Base-by-base conservation (phyloP, 2,888 invertebrate species). In the Slavum lentiscoides region DNA sequence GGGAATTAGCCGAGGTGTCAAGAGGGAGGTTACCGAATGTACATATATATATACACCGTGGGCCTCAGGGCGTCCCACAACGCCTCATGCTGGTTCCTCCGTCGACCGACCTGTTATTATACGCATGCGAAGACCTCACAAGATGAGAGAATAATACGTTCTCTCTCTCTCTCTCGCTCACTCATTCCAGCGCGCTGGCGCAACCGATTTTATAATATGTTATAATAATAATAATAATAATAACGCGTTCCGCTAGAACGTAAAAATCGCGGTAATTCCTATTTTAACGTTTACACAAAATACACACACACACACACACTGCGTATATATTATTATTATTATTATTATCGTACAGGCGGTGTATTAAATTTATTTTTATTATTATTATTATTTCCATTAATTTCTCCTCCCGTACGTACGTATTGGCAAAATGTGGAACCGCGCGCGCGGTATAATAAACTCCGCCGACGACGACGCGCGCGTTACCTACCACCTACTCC, bases 1-100 rank as follows among this genome's bases (percentile, higher is more conserved):
- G 80, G 72, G 80, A 80, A 80, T 80, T 80, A 80, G 80, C 80
- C 80, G 72, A 80, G 80, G 80, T 80, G 80, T 80, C 80, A 80
- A 80, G 80, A 49, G 80, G 80, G 80, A 80, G 80, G 80, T 80
- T 49, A 80, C 80, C 80, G 21, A 64, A 70, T 72, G 64, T 30
- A 30, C 4, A n/a, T n/a, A n/a, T n/a, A n/a, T n/a, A n/a, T n/a
- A n/a, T 30, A 30, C 30, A 30, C 30, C 30, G 80, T 43, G 80
- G 70, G 70, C 80, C 80, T 70, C n/a, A 55, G 72, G 80, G 80
- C 80, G 80, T 80, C 80, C 80, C 62, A 80, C 80, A 72, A 80
- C 80, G 80, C 80, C 80, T 80, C 80, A 80, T 21, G 80, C 80
- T 80, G 80, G 53, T 80, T 80, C 80, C 70, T 23, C 62, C 43